Base-by-base conservation (phyloP, 2,113 vertebrate species). In the Oreochromis aureus region DNA sequence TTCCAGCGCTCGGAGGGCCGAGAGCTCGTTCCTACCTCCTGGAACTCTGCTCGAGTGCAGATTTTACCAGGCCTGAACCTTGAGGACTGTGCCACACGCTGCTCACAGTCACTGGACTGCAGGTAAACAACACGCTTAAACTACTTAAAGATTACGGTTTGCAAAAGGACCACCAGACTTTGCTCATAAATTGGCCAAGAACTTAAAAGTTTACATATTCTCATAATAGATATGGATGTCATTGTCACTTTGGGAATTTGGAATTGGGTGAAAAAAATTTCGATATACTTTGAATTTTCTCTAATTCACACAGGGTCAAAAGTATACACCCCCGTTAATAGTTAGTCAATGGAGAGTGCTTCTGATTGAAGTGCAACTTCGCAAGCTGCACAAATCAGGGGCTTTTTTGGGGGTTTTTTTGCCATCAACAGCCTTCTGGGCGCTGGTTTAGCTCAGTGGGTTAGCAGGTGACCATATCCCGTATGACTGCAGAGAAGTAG, bases 1-100 rank as follows among this genome's bases (percentile, higher is more conserved):
- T 99, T 98, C 96, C 98, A 99, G 95, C 97, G 97, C 69, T 97
- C 97, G 0, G 97, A 97, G 90, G 97, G 97, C 54, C 95, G 96
- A 2, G 96, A 99, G 87, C 95, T 99, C 88, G 94, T 95, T 16
- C 93, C 96, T 3, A 92, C 56, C 44, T 19, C 91, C 32, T 88
- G 87, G 10, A 78, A 95, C 53, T 91, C 63, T 3, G 84, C 92
- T 1, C 91, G 89, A 0, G 46, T 85, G 2, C 59, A 66, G 69
- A 55, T 66, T 2, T 92, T 97, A 7, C 87, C 91, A 0, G 91
- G 92, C 15, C 87, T 94, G 32, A 95, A 92, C 19, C 95, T 97
- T 1, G 97, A 98, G 90, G 97, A 97, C 27, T 99, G 98, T 86
- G 98, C 98, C 11, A 92, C 86, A n/a, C 96, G 69, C 56, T 99